phyloP scores from a whole-genome alignment of 2,113 vertebrate genomes.

The Propithecus coquereli region DNA sequence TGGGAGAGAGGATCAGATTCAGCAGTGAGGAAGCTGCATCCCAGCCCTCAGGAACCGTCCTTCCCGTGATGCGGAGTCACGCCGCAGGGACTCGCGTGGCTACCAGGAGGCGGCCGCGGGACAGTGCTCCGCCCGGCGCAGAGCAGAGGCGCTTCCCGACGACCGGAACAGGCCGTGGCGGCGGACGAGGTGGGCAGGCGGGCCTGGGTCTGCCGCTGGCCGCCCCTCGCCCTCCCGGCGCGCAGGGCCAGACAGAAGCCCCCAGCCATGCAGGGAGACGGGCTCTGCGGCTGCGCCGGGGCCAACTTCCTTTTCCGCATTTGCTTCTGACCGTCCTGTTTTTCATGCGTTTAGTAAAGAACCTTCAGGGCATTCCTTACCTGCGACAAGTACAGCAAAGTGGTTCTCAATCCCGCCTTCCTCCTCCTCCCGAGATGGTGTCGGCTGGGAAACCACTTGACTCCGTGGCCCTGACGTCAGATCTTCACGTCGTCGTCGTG shows the following conservation, averaged over 20 bases:
- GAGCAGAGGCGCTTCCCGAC: background rate
- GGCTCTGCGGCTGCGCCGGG: background rate
- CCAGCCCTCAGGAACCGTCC: background rate
- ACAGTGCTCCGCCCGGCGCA: background rate
- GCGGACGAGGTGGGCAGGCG: background rate
- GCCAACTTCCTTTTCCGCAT: background rate
- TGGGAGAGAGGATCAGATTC: background rate
- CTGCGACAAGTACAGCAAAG: background rate
- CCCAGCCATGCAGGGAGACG: background rate
- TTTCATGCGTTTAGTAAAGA: too few species aligned
- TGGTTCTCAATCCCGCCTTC: background rate
- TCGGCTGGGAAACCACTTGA: accelerated
- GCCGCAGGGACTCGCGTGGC: accelerated
- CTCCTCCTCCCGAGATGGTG: accelerated
- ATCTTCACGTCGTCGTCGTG: background rate
- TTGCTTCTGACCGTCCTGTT: background rate
- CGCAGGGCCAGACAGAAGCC: background rate
- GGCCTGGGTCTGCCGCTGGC: background rate
- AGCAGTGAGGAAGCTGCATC: background rate
- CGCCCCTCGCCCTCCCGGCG: background rate
- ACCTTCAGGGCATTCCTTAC: background rate
- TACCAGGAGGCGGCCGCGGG: accelerated
- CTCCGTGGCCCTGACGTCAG: accelerated
- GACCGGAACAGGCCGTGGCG: background rate
- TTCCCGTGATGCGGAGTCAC: background rate